Percentiles rank a stretch among this genome's conserved stretches.
These are phyloP conservation scores for Alcedo atthis DNA, from an alignment of 2,797 vertebrate species.

Conservation along the genomic window DNA sequence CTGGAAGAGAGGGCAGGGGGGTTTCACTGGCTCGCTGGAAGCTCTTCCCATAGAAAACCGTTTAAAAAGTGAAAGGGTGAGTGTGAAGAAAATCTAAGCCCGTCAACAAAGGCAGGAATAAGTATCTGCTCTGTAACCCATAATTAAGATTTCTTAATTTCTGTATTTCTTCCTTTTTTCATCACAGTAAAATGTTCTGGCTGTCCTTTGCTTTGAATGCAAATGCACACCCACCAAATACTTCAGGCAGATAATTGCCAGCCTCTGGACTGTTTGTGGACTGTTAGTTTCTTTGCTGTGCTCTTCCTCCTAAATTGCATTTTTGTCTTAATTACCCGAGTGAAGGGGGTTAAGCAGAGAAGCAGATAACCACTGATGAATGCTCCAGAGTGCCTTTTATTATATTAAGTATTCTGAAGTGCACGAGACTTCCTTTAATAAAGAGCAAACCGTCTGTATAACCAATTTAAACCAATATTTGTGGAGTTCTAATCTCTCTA, in stretches of 20 bases:
- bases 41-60: background rate
- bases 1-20: background rate
- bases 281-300: background rate
- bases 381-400: background rate
- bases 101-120: background rate
- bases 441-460: background rate
- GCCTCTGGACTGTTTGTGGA: background rate
- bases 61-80: background rate
- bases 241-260: background rate
- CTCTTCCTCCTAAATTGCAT: background rate
- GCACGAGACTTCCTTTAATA: background rate
- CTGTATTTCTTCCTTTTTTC: background rate
- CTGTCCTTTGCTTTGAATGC: background rate
- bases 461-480: background rate
- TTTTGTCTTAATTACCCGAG: background rate
- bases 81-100: background rate
- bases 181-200: accelerated
- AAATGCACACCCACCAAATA: background rate
- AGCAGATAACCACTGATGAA: background rate
- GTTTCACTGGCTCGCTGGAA: background rate
- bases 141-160: background rate
- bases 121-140: background rate
- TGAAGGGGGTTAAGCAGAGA: background rate
- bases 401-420: background rate
- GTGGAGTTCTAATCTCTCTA: background rate